Evolutionary conservation across 2,888 invertebrate species (phyloP).

Genomic region (Palloptera scutellata): DNA sequence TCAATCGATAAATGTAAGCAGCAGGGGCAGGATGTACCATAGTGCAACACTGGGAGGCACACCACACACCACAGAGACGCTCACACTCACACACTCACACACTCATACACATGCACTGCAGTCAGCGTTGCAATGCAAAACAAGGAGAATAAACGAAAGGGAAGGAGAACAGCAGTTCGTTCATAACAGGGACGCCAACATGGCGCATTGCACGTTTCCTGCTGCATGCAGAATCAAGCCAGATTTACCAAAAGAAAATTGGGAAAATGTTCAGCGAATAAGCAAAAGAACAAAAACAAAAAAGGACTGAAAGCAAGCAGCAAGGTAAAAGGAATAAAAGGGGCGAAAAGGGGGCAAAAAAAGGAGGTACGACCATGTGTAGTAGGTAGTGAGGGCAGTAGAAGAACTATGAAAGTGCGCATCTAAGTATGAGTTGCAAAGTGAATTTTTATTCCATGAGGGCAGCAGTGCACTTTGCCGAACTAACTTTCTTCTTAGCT

Average conservation of each 20-base stretch:
- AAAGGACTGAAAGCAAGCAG: no score
- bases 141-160: conserved; percentile 1
- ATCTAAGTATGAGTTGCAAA: background rate
- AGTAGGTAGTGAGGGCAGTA: background rate
- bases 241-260: no score
- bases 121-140: conserved; percentile 2
- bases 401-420: background rate
- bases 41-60: conserved; percentile 20
- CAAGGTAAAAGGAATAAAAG: background rate
- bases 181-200: conserved; percentile 20
- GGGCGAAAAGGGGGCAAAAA: background rate
- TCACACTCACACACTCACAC: conserved; percentile 12
- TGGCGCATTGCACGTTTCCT: conserved; percentile 25
- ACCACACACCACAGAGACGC: no score
- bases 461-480: conserved; percentile 24
- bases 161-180: background rate
- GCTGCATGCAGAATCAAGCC: no score
- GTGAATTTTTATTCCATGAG: conserved; percentile 24
- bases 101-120: background rate
- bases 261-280: no score
- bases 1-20: conserved; percentile 62
- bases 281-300: no score
- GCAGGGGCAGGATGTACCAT: conserved; percentile 45
- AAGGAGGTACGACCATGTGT: background rate
- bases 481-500: conserved; percentile 3